phyloP scores from a whole-genome alignment of 2,888 invertebrate species.

The Baronia brevicornis region DNA sequence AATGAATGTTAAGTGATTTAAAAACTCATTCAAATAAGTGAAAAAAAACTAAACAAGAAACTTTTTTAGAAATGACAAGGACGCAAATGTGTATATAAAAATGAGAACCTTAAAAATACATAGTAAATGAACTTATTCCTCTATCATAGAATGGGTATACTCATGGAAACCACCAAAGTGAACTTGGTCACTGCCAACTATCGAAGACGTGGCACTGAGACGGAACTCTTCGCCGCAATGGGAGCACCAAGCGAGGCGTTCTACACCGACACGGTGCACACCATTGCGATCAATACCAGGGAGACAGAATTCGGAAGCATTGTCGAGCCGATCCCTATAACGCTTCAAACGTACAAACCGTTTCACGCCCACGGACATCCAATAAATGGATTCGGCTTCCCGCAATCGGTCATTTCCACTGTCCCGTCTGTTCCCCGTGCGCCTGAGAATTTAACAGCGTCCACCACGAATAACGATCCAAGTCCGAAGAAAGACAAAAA shows the following conservation, averaged over 20 bases:
- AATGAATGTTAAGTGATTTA: conserved; percentile 16
- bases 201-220: conserved; percentile 40
- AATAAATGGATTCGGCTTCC: conserved; percentile 42
- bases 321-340: conserved; percentile 58
- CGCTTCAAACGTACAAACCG: conserved; percentile 52
- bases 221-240: conserved; percentile 53
- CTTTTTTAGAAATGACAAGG: conserved; percentile 30
- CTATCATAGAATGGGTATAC: conserved; percentile 69
- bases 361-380: conserved; percentile 37
- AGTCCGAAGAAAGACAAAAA: conserved; percentile 34
- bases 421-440: conserved; percentile 33
- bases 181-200: conserved; percentile 58
- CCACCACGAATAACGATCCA: conserved; percentile 33
- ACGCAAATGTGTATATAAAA: conserved; percentile 26
- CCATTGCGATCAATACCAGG: conserved; percentile 59
- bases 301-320: conserved; percentile 63
- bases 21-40: conserved; percentile 14
- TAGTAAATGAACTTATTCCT: conserved; percentile 39
- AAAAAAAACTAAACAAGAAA: conserved; percentile 12
- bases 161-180: conserved; percentile 65
- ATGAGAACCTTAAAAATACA: conserved; percentile 35
- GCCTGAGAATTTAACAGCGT: conserved; percentile 33
- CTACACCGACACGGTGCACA: conserved; percentile 52
- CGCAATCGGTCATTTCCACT: conserved; percentile 28
- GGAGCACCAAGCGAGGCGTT: conserved; percentile 46